Percentiles rank a stretch among this genome's conserved stretches.
These are phyloP conservation scores for Morpho achilles DNA, from an alignment of 2,888 invertebrate species.

Conservation along the genomic window DNA sequence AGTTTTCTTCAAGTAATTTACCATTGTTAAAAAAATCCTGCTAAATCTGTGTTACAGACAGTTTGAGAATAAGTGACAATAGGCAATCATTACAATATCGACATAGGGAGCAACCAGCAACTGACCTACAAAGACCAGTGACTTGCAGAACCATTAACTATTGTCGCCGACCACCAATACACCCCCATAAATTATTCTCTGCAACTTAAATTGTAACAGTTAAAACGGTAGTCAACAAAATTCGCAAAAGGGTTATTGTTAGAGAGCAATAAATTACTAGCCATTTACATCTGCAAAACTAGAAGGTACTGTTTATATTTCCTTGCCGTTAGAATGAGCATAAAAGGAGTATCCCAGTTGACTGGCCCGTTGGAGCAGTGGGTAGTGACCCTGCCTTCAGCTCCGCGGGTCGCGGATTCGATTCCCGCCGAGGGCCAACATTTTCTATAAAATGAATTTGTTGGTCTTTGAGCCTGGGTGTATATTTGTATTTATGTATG, in stretches of 20 bases:
- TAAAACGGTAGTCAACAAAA: slow-evolving; percentile 60
- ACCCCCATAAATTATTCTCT: slow-evolving; percentile 60
- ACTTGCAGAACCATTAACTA: slow-evolving; percentile 59
- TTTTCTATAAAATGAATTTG: too few species aligned
- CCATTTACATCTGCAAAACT: slow-evolving; percentile 17
- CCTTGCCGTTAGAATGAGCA: slow-evolving; percentile 3
- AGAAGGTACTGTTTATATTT: slow-evolving; percentile 12
- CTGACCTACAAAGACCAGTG: slow-evolving; percentile 71
- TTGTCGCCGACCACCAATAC: slow-evolving; percentile 63
- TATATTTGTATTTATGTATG: too few species aligned
- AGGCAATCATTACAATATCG: slow-evolving; percentile 42
- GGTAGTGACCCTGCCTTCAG: too few species aligned
- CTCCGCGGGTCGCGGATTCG: too few species aligned
- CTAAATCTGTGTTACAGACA: not conserved
- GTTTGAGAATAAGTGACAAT: slow-evolving; percentile 44
- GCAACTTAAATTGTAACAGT: slow-evolving; percentile 60
- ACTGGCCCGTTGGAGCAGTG: too few species aligned
- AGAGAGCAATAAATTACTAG: slow-evolving; percentile 34
- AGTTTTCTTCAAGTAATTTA: not conserved
- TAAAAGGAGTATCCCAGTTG: too few species aligned
- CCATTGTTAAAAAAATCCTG: too few species aligned
- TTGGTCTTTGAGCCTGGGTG: too few species aligned
- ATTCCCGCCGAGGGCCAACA: too few species aligned
- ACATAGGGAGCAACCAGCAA: slow-evolving; percentile 43
- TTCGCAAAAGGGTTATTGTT: slow-evolving; percentile 48